Evolutionary conservation across 2,888 invertebrate genomes (phyloP).

Genomic region (Rhamphomyia laevipes): DNA sequence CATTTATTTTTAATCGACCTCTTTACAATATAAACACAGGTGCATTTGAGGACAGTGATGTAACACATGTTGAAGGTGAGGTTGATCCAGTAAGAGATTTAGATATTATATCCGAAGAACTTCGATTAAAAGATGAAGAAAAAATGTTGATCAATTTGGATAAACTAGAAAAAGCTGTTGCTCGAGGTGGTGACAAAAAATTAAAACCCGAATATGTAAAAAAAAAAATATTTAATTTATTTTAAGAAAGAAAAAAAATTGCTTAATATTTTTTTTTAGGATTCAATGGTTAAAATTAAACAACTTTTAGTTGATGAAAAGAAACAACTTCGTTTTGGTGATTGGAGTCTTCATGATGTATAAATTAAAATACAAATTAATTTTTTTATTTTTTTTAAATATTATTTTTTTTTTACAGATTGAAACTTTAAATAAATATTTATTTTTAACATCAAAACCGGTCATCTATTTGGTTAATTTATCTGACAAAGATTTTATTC

Average conservation of each 20-base stretch:
- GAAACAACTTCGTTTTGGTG: slow-evolving; percentile 83
- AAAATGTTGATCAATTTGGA: slow-evolving; percentile 71
- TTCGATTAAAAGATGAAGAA: slow-evolving; percentile 90
- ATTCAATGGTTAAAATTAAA: slow-evolving; percentile 75
- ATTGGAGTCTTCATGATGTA: slow-evolving; percentile 90
- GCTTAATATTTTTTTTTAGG: slow-evolving; percentile 44
- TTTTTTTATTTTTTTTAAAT: slow-evolving; percentile 16
- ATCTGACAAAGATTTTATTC: slow-evolving; percentile 94
- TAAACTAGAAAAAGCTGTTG: slow-evolving; percentile 71
- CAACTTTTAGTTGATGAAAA: slow-evolving; percentile 74
- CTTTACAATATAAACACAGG: slow-evolving; percentile 52
- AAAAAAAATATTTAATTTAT: not conserved
- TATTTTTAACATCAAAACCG: slow-evolving; percentile 95
- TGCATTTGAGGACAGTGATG: slow-evolving; percentile 95
- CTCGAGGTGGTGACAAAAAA: slow-evolving; percentile 85
- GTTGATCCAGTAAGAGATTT: slow-evolving; percentile 95
- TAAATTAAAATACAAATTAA: slow-evolving; percentile 1
- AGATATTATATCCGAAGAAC: slow-evolving; percentile 91
- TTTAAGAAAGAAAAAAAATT: not conserved
- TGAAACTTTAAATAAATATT: slow-evolving; percentile 88
- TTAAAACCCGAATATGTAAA: slow-evolving; percentile 90
- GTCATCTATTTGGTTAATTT: slow-evolving; percentile 94
- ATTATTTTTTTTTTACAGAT: slow-evolving; percentile 51
- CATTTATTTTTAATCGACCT: too few species aligned
- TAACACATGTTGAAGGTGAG: slow-evolving; percentile 97